These are phyloP conservation scores for Sebastes taczanowskii DNA, from an alignment of 2,797 vertebrate species.

Conservation along the genomic window DNA sequence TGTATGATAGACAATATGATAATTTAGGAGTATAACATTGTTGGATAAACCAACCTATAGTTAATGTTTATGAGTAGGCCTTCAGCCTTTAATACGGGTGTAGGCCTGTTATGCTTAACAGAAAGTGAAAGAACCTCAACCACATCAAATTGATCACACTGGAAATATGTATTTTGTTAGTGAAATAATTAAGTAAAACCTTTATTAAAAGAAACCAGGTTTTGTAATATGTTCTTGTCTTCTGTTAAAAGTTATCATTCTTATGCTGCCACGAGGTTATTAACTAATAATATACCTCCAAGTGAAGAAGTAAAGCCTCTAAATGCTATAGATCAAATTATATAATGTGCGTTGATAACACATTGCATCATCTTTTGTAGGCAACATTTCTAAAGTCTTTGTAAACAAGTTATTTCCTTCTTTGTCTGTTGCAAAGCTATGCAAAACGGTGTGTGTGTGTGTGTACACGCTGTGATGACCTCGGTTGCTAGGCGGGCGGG, in stretches of 20 bases:
- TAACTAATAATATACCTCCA: not conserved
- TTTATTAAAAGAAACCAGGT: not conserved
- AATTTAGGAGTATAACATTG: not conserved
- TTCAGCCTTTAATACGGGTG: not conserved
- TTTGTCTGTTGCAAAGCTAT: constrained; percentile 58
- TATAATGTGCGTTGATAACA: not conserved
- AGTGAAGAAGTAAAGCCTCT: not conserved
- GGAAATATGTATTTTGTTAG: not conserved
- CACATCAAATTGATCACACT: not conserved
- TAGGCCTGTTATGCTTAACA: not conserved
- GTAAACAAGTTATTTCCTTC: constrained; percentile 20
- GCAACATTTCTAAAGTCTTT: not conserved
- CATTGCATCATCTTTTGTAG: not conserved
- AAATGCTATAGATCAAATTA: not conserved
- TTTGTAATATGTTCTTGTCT: not conserved
- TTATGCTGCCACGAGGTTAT: not conserved
- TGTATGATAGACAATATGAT: not conserved
- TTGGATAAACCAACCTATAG: not conserved
- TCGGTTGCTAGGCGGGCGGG: constrained; percentile 9
- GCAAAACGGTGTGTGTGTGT: constrained; percentile 1
- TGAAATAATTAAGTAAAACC: not conserved
- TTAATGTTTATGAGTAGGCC: not conserved
- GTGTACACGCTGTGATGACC: accelerated
- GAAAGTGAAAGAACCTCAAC: not conserved
- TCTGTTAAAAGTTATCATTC: not conserved